Base-by-base conservation (phyloP, 1,140 invertebrate genomes). In the Pogonus chalceus region DNA sequence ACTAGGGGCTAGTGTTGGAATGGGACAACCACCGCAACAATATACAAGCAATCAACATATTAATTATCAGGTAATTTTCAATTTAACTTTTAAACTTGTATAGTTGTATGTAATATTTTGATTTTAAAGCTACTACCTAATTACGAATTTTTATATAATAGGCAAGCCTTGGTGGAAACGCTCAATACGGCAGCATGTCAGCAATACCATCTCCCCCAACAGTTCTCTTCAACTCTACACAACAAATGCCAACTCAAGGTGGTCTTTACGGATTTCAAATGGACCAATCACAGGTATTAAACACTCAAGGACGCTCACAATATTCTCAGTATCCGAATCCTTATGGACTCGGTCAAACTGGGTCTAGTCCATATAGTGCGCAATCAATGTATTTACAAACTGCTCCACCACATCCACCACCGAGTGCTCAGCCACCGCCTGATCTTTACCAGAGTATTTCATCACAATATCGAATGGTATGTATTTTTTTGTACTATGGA, bases 131-230 rank as follows among this genome's bases (percentile, higher is more conserved):
- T n/a, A n/a, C n/a, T n/a, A n/a, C n/a, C n/a, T n/a, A n/a, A n/a
- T n/a, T n/a, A n/a, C n/a, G n/a, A n/a, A n/a, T 9, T 43, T 43
- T 43, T 43, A 16, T 14, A 10, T 43, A 10, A 18, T 43, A 65
- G 64, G 50, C 61, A 12, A 51, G 58, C n/a, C 55, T 66, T 35
- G 60, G 61, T 50, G 57, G 63, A 52, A 66, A 56, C 31, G 67
- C 78, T 18, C 84, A 84, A 60, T 89, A 87, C 58, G 82, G 84
- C 2, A 78, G 81, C 23, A 83, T 90, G 62, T 83, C 88, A 23
- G 84, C 88, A 10, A 85, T 87, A 61, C 87, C 88, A 9, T 90
- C 87, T 46, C 88, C 88, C 10, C 88, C 88, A 14, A 83, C 83
- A 2, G 79, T 84, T 20, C 76, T 90, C 2, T 83, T 86, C 53